Evolutionary conservation across 2,888 invertebrate species (phyloP).

Genomic region (Ommatoiulus sabulosus): DNA sequence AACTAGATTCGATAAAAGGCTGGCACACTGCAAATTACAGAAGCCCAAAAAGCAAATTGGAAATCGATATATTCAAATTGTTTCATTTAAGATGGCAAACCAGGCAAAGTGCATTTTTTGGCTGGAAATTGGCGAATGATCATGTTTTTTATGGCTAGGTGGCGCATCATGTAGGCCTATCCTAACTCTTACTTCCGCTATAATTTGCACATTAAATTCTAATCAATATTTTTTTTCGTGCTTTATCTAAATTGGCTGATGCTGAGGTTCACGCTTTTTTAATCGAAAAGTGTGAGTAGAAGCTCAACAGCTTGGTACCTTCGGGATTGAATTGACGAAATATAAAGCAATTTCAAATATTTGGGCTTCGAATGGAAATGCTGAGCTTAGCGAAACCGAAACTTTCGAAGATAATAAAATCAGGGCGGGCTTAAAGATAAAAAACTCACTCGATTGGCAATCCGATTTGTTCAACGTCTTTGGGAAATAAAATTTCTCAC

Average conservation of each 20-base stretch:
- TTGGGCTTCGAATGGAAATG: conserved; percentile 37
- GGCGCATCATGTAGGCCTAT: conserved; percentile 6
- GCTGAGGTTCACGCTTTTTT: conserved; percentile 41
- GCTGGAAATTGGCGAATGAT: conserved; percentile 30
- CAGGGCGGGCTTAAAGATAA: conserved; percentile 4
- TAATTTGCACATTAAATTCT: conserved; percentile 41
- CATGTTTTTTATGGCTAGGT: conserved; percentile 18
- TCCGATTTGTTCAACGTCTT: not conserved
- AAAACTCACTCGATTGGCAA: conserved; percentile 7
- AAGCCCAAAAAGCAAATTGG: conserved; percentile 45
- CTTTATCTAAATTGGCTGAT: conserved; percentile 44
- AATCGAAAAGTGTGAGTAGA: conserved; percentile 1
- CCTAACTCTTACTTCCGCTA: conserved; percentile 9
- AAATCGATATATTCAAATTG: conserved; percentile 43
- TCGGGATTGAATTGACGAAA: conserved; percentile 41
- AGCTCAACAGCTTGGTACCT: conserved; percentile 30
- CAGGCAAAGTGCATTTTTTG: conserved; percentile 28
- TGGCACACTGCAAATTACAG: conserved; percentile 45
- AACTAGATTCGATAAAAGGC: conserved; percentile 30
- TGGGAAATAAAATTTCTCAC: not conserved
- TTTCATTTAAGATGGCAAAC: conserved; percentile 39
- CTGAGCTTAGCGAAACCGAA: conserved; percentile 10
- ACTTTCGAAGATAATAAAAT: conserved; percentile 11
- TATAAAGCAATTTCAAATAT: conserved; percentile 44
- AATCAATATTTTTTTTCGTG: conserved; percentile 39